phyloP scores from a whole-genome alignment of 2,113 vertebrate species.

The Phaethornis superciliosus region DNA sequence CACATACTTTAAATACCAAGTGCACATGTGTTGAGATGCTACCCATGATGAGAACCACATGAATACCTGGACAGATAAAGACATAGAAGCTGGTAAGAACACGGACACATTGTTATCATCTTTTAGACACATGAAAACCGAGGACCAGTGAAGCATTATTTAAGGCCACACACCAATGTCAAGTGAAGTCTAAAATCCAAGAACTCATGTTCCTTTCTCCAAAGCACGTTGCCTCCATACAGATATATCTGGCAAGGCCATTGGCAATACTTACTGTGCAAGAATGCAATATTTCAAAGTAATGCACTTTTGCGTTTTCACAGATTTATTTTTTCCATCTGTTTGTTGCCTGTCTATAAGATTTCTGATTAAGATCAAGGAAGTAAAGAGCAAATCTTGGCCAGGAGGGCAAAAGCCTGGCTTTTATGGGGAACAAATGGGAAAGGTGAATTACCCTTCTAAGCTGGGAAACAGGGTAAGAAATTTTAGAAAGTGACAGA shows the following conservation, averaged over 20 bases:
- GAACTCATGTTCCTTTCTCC: conserved; percentile 17
- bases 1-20: not conserved
- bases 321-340: conserved; percentile 36
- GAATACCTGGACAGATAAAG: not conserved
- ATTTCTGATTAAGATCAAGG: conserved; percentile 45
- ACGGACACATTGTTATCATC: not conserved
- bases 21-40: not conserved
- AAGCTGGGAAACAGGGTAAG: not conserved
- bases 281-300: conserved; percentile 46
- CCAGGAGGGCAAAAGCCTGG: not conserved
- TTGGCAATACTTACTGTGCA: not conserved
- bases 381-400: conserved; percentile 34
- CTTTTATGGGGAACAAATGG: conserved; percentile 36
- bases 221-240: not conserved
- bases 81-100: not conserved
- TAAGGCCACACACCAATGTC: not conserved
- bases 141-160: not conserved
- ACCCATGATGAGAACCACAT: not conserved
- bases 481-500: conserved; percentile 28
- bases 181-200: conserved; percentile 19
- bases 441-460: not conserved
- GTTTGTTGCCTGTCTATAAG: conserved; percentile 19
- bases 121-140: not conserved
- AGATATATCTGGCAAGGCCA: conserved; percentile 1
- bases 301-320: not conserved